Evolutionary conservation across 2,888 invertebrate species (phyloP), one percentile per base, ranked within the genome.

Genomic region (Chrysolina oricalcia): DNA sequence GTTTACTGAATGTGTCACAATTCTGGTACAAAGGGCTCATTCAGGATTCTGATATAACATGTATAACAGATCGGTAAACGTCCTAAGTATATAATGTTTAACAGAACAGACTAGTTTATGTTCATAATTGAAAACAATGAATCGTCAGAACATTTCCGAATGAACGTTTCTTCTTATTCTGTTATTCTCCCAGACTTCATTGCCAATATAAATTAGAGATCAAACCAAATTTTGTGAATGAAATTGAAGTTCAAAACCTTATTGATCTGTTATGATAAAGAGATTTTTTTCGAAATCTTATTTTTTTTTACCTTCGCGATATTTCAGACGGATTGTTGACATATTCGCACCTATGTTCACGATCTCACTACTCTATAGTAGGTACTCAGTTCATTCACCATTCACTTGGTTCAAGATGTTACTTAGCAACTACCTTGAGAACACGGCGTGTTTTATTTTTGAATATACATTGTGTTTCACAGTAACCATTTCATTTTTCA

Each of bases 361-460:
- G 43, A 43, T 43, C 43, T 43, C 43, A 43, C 13, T 43, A 5
- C 43, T 43, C 9, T 4, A 43, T 43, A 43, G 43, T 43, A 43
- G 43, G 43, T 43, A 43, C 43, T 43, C 43, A 43, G 43, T 43
- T 43, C 43, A 43, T 43, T 43, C 43, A 43, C 43, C 43, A 43
- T 8, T 8, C 2, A 5, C 9, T 2, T 40, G 40, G n/a, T 3
- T 5, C 5, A 27, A 27, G 27, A 27, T 27, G 27, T 27, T 27
- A 27, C 27, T 27, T 27, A 27, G 27, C 27, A 27, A 27, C 27
- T 27, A 27, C 27, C 27, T 27, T 3, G 43, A 43, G 43, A 43
- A 43, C 43, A 43, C 43, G 43, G 43, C 9, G 43, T 43, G 43
- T 43, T 43, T 43, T 43, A 43, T 43, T 43, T 8, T 43, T 43